Percentiles rank a stretch among this genome's conserved stretches.
These are phyloP conservation scores for Hylaeus volcanicus DNA, from an alignment of 1,140 invertebrate genomes.

Conservation along the genomic window DNA sequence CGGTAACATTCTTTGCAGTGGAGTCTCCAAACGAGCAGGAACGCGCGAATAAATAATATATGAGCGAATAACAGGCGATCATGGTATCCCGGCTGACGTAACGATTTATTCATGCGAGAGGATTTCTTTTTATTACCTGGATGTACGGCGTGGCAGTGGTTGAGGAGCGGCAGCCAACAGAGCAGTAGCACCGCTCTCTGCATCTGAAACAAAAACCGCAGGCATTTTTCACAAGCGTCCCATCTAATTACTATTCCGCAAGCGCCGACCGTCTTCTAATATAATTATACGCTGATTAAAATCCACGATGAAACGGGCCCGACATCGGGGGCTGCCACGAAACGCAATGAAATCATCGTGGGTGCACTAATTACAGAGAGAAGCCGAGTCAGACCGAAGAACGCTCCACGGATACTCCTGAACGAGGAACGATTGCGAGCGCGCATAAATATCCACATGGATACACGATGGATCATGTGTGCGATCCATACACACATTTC, in stretches of 20 bases:
- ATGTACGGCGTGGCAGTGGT: constrained; percentile 80
- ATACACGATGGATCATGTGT: constrained; percentile 9
- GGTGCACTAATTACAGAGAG: constrained; percentile 21
- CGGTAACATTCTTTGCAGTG: too few species aligned
- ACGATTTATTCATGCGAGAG: neutral
- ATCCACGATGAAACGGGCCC: neutral
- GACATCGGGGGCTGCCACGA: neutral
- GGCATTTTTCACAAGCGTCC: constrained; percentile 14
- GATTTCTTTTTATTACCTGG: constrained; percentile 71
- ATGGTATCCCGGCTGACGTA: too few species aligned
- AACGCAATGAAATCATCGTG: constrained; percentile 14
- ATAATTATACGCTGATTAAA: constrained; percentile 39
- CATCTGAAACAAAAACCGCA: constrained; percentile 73
- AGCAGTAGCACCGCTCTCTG: constrained; percentile 79
- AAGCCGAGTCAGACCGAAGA: neutral
- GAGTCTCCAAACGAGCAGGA: too few species aligned
- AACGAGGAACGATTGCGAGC: constrained; percentile 4
- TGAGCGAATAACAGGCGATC: too few species aligned
- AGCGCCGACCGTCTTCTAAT: constrained; percentile 7
- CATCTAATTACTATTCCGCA: constrained; percentile 28
- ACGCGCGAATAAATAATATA: too few species aligned
- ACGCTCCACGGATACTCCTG: neutral
- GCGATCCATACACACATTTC: neutral
- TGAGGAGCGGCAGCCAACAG: constrained; percentile 79
- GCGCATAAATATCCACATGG: neutral